phyloP scores from a whole-genome alignment of 2,888 invertebrate genomes.

The Thereva nobilitata region DNA sequence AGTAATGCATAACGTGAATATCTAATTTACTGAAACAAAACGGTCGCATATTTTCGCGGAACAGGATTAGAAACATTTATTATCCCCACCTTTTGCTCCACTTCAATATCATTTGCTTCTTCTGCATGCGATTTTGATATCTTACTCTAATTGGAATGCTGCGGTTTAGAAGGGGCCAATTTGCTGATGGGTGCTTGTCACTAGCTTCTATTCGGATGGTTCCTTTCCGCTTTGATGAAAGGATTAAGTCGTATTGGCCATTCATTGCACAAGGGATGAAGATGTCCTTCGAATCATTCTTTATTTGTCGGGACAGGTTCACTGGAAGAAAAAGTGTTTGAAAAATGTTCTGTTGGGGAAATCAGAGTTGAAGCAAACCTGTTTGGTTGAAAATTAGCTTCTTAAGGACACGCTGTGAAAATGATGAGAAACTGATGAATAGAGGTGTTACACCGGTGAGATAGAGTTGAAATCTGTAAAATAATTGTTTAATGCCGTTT shows the following conservation, averaged over 20 bases:
- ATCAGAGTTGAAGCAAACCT: slow-evolving; percentile 44
- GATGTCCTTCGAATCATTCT: slow-evolving; percentile 48
- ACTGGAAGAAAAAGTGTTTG: slow-evolving; percentile 45
- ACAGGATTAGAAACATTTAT: slow-evolving; percentile 13
- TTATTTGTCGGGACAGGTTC: slow-evolving; percentile 51
- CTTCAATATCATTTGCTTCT: slow-evolving; percentile 57
- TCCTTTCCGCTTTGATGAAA: slow-evolving; percentile 49
- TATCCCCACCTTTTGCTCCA: slow-evolving; percentile 53
- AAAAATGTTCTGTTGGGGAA: not conserved
- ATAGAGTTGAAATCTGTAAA: slow-evolving; percentile 53
- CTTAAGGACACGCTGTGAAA: slow-evolving; percentile 50
- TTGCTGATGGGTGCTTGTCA: slow-evolving; percentile 53
- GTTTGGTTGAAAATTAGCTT: slow-evolving; percentile 57
- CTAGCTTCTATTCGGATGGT: slow-evolving; percentile 53
- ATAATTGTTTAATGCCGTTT: not conserved
- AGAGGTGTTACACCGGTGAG: slow-evolving; percentile 54
- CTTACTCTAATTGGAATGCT: slow-evolving; percentile 54
- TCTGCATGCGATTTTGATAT: slow-evolving; percentile 56
- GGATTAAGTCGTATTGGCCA: slow-evolving; percentile 56
- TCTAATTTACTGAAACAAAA: slow-evolving; percentile 48
- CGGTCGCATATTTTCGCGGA: not conserved
- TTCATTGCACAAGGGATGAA: slow-evolving; percentile 54
- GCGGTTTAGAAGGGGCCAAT: slow-evolving; percentile 55
- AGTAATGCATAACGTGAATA: slow-evolving; percentile 57
- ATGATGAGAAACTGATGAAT: slow-evolving; percentile 52